A percentile compares a stretch with the other conserved stretches of the same genome.
These are phyloP conservation scores for Propithecus deckenii DNA, from an alignment of 2,797 vertebrate genomes.

Conservation along the genomic window DNA sequence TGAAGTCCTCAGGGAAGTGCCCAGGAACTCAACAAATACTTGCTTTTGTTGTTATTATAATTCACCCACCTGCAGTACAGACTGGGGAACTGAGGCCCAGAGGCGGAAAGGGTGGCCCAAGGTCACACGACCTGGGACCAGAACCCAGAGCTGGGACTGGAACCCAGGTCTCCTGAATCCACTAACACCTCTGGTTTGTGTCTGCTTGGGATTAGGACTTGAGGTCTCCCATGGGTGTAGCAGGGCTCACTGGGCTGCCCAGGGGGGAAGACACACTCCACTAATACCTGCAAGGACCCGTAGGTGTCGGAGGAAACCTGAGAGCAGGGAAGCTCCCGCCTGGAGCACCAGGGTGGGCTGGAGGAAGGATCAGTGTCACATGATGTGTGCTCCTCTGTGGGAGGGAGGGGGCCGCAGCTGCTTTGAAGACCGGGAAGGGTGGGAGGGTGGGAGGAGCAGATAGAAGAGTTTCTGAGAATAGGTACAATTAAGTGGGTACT, in stretches of 20 bases:
- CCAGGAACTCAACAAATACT: no score
- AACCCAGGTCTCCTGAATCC: neutral
- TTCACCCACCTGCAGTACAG: neutral
- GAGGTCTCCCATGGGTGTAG: neutral
- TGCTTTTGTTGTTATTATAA: neutral
- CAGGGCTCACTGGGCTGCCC: neutral
- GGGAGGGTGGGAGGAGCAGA: no score
- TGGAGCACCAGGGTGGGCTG: neutral
- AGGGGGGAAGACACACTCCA: no score
- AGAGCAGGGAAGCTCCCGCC: neutral
- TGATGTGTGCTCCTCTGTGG: neutral
- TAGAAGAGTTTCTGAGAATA: neutral
- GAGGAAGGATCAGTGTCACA: neutral
- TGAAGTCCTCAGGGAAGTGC: no score
- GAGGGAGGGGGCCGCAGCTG: neutral
- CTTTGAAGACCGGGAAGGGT: neutral
- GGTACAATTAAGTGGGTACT: neutral
- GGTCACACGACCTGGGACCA: neutral
- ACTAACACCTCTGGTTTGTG: neutral
- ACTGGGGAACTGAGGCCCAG: neutral
- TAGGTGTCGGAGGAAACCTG: neutral
- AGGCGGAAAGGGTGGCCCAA: neutral
- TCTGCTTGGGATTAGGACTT: neutral
- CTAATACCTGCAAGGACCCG: fast-evolving
- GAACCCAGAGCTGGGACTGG: neutral